These are phyloP conservation scores for Scomberomorus guttatus DNA, from an alignment of 2,797 vertebrate genomes.

Conservation along the genomic window DNA sequence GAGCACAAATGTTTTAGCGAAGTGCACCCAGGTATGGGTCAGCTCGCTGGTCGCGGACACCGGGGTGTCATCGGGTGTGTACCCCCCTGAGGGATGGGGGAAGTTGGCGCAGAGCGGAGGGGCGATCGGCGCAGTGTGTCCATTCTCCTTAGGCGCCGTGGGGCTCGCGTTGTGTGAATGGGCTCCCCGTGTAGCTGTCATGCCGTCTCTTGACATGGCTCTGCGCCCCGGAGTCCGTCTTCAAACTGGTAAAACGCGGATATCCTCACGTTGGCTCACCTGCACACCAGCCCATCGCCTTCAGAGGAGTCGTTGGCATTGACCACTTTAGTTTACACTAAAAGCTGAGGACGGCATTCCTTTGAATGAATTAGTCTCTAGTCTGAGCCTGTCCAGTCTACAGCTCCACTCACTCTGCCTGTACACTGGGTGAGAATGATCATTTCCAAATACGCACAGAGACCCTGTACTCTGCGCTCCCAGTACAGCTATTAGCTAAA, in stretches of 20 bases:
- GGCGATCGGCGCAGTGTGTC: constrained; percentile 60
- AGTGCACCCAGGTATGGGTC: constrained; percentile 89
- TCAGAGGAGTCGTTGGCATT: constrained; percentile 33
- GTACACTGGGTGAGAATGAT: constrained; percentile 43
- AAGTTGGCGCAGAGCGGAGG: constrained; percentile 61
- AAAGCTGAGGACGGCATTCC: constrained; percentile 18
- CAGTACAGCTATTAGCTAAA: background rate
- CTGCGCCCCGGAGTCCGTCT: constrained; percentile 30
- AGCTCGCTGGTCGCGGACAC: constrained; percentile 79
- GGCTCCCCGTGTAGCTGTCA: constrained; percentile 76
- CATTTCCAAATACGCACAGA: constrained; percentile 38
- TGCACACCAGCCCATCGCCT: constrained; percentile 71
- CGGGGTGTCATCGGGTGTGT: constrained; percentile 64
- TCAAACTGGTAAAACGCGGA: constrained; percentile 47
- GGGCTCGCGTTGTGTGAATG: constrained; percentile 60
- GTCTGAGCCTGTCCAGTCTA: constrained; percentile 2
- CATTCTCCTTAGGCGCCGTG: constrained; percentile 73
- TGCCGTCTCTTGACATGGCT: constrained; percentile 77
- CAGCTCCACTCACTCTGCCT: constrained; percentile 34
- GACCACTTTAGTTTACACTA: constrained; percentile 22
- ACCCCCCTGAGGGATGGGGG: constrained; percentile 56
- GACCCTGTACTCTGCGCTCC: constrained; percentile 14
- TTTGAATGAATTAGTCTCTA: background rate
- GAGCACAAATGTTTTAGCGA: constrained; percentile 92
- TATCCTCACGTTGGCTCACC: constrained; percentile 75